Base-by-base conservation (phyloP, 2,888 invertebrate genomes). In the Parnassius orleans region DNA sequence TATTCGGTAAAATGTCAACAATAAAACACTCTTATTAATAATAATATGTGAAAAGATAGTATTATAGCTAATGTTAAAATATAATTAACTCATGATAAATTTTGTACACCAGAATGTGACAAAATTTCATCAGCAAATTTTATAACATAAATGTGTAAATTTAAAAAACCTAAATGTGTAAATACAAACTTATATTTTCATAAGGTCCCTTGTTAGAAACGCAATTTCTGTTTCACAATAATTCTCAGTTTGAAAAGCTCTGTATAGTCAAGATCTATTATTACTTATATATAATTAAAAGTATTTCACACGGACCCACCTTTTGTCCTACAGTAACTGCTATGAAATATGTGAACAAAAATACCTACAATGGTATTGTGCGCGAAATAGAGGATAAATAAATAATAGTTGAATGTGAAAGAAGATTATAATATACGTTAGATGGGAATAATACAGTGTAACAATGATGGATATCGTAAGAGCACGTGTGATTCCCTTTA, bases 321-420 rank as follows among this genome's bases (percentile, higher is more conserved):
- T 72, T 79, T 81, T 82, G 80, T 82, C 82, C 80, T 76, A 71
- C 19, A 56, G 14, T 76, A 78, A 78, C 79, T 76, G 79, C 76
- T 76, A 78, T 81, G 79, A 86, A 84, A 81, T 80, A 87, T 83
- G 83, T 81, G 80, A 78, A 84, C 83, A 89, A 89, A 89, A 87
- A 84, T 76, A 72, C 79, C 80, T 77, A 84, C 80, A 85, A 84
- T 79, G 72, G 81, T 77, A 84, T 86, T 83, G 82, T 84, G 79
- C 83, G 80, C 78, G 74, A 78, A 77, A 77, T 78, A 15, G 76
- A 69, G 75, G 77, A 79, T 71, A 64, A 69, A 74, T 74, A 75
- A 80, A 80, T 78, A 81, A 79, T 75, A 79, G 76, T 77, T 77
- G 79, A 76, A 77, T 73, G 74, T 72, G 72, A 72, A 77, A 77